Evolutionary conservation across 2,113 vertebrate species (phyloP), one percentile per base, ranked within the genome.

Genomic region (Xyrauchen texanus): DNA sequence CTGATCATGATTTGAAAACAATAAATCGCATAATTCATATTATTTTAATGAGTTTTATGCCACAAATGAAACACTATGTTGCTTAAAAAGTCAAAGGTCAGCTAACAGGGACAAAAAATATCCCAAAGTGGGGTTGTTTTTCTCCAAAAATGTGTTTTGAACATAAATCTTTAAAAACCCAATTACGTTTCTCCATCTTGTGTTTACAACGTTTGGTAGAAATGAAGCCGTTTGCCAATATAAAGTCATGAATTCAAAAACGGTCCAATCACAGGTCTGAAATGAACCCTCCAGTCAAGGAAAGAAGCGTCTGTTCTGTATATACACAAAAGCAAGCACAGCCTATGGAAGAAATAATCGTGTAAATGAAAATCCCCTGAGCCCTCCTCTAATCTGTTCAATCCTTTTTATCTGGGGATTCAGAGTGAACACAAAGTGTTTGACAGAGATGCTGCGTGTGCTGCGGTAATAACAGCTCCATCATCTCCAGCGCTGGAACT

Each of bases 331-430:
- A 76, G 60, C 88, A 85, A 75, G 74, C 4, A 8, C 84, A 88
- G 88, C 85, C 90, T 86, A 90, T 90, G 84, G 51, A 94, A 94
- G 92, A 92, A 94, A 86, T 93, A 96, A 97, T 96, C 95, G 87
- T 91, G 91, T 93, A 91, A 95, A 94, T 94, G 92, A 94, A 95
- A 92, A 95, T 93, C 95, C 91, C 93, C 88, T 87, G 88, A 93
- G 92, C 93, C 93, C 92, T 86, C 87, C 91, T 80, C 89, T 94
- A 98, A 98, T 98, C 96, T 88, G 80, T 90, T 89, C 93, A 93
- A 95, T 95, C 95, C 90, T 83, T 94, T 95, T 97, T 96, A 99
- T 97, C 95, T 92, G 84, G 83, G 94, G 93, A 93, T 92, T 93
- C 90, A 82, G 91, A 62, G 49, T 3, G 57, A 62, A 69, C 65